A percentile compares a stretch with the other conserved stretches of the same genome.
These are phyloP conservation scores for Drosophila testacea DNA, from an alignment of 2,888 invertebrate genomes.

Conservation along the genomic window DNA sequence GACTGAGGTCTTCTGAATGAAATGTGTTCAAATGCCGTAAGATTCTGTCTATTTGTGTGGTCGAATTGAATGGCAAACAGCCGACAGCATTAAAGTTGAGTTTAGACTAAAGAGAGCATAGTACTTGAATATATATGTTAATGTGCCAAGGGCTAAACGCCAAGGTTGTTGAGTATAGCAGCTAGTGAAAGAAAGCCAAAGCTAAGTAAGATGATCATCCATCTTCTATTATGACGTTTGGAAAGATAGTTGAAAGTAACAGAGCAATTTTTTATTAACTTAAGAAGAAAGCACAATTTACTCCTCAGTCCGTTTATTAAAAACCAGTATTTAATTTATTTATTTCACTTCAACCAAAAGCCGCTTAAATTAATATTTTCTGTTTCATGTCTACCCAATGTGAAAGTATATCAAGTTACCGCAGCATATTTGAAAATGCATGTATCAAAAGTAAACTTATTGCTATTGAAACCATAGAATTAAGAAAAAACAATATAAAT, in stretches of 20 bases:
- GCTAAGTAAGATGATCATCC: neutral
- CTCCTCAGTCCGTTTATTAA: neutral
- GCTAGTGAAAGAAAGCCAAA: neutral
- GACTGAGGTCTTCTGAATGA: slow-evolving; percentile 21
- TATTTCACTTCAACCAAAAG: neutral
- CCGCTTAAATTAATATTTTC: no score
- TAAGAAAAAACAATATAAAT: no score
- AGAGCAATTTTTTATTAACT: neutral
- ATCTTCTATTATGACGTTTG: neutral
- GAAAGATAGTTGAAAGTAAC: neutral
- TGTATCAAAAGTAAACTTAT: no score
- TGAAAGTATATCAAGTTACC: no score
- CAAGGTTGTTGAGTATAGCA: slow-evolving; percentile 37
- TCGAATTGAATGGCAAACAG: slow-evolving; percentile 20
- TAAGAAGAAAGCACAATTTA: neutral
- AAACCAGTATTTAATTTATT: neutral
- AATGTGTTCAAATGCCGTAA: slow-evolving; percentile 20
- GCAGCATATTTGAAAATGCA: no score
- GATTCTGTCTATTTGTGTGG: slow-evolving; percentile 6
- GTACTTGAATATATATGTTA: slow-evolving; percentile 36
- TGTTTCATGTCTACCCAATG: no score
- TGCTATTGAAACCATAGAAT: no score
- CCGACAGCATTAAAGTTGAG: slow-evolving; percentile 38
- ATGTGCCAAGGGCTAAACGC: slow-evolving; percentile 33
- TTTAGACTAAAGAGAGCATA: slow-evolving; percentile 6